These are phyloP conservation scores for Phaetusa simplex DNA, from an alignment of 2,113 vertebrate species.

Conservation along the genomic window DNA sequence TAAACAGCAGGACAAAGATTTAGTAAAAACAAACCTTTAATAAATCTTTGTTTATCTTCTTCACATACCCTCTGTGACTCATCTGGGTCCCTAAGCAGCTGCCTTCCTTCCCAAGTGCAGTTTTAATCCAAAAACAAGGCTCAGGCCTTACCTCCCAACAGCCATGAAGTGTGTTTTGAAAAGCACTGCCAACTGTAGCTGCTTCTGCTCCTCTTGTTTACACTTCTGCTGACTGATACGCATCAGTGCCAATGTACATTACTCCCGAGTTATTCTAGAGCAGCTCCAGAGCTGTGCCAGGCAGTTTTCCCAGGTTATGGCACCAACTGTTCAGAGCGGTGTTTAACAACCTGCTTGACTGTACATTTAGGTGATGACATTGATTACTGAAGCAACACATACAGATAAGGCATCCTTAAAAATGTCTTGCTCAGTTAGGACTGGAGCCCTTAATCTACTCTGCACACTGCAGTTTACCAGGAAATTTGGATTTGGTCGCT, in stretches of 20 bases:
- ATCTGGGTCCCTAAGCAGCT: neutral
- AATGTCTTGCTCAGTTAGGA: neutral
- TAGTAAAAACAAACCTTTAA: neutral
- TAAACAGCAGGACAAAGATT: neutral
- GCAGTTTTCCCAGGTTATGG: neutral
- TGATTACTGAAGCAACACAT: neutral
- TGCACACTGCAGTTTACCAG: neutral
- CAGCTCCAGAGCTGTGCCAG: neutral
- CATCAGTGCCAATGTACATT: neutral
- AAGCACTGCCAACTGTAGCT: neutral
- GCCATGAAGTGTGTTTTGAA: neutral
- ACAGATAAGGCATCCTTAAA: neutral
- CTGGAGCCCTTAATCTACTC: neutral
- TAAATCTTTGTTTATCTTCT: neutral
- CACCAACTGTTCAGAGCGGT: neutral
- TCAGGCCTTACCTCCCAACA: neutral
- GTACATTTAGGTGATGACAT: neutral
- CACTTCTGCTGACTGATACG: rapidly evolving
- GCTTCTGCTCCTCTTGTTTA: neutral
- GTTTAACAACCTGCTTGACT: neutral
- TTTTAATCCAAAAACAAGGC: neutral
- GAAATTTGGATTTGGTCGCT: neutral
- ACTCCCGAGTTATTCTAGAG: neutral
- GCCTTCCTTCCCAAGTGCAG: neutral
- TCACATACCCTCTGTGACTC: neutral